Base-by-base conservation (phyloP, 2,888 invertebrate species). In the Pollenia griseotomentosa region DNA sequence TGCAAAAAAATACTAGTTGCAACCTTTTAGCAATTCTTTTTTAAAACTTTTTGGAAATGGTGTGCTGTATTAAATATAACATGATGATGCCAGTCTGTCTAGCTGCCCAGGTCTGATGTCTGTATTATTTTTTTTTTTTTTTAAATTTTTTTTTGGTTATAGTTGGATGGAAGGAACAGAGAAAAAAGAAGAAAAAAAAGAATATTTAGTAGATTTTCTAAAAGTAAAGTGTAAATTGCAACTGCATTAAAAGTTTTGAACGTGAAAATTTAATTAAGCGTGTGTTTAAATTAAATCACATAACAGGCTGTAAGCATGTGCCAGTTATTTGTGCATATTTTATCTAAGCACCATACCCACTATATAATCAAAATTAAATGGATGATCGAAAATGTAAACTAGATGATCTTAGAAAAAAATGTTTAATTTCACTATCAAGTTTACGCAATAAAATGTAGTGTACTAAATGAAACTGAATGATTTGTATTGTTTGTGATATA, bases 211-310 rank as follows among this genome's bases (percentile, higher is more conserved):
- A 83, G 68, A 75, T 75, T 75, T 75, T 19, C 44, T 53, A 59
- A 53, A 61, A 75, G 75, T 75, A 44, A 70, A 77, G 75, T 83
- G 61, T 83, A 70, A 75, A 83, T 83, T 75, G 68, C 75, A 83
- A 75, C 77, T 77, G 75, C 68, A 83, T 75, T 83, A 61, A 75
- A 82, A 57, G 66, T 66, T 77, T 70, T 70, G n/a, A 77, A 70
- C 68, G 61, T 16, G 70, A 53, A 61, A 44, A 70, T 46, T 77
- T 83, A 83, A 83, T 83, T 75, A 83, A 70, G 61, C 68, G 75
- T 70, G 63, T 70, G 59, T 55, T 83, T 46, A 63, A 83, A 77
- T 83, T 75, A 83, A 83, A 83, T 77, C 75, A 83, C 75, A 61
- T 70, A 19, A 73, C 14, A 70, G 61, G 14, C 65, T 19, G 51